Conservation (phyloP, 2,113 vertebrate genomes). For the Mystacornis crossleyi region DNA sequence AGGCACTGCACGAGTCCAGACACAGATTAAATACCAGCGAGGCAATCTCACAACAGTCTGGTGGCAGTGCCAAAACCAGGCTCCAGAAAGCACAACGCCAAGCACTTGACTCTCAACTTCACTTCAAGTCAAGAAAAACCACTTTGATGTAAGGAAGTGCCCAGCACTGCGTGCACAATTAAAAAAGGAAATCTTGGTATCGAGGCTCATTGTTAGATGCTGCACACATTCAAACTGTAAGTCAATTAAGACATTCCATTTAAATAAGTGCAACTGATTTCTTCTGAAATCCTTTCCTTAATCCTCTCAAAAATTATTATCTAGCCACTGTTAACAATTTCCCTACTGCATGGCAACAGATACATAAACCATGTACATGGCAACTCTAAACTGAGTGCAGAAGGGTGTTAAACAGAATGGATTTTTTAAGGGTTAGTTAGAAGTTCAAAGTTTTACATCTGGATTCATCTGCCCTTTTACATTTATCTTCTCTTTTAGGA, state of each 20-base stretch:
- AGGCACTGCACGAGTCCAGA: not conserved
- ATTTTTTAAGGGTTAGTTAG: not conserved
- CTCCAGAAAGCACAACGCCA: not conserved
- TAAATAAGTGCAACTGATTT: not conserved
- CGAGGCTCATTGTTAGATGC: rapidly evolving
- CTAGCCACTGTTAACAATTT: not conserved
- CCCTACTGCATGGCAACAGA: not conserved
- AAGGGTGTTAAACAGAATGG: rapidly evolving
- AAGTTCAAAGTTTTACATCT: not conserved
- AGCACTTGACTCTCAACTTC: not conserved
- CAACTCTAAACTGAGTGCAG: not conserved
- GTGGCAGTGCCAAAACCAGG: not conserved
- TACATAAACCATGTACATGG: not conserved
- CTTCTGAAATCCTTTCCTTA: not conserved
- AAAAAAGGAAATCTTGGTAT: not conserved
- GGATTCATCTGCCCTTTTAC: not conserved
- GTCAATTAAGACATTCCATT: not conserved
- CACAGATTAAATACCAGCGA: conserved; percentile 9
- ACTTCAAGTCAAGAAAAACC: not conserved
- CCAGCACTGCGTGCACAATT: not conserved
- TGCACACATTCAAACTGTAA: not conserved
- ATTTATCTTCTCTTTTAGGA: not conserved
- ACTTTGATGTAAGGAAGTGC: not conserved
- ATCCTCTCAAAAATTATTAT: not conserved
- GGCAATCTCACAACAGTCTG: not conserved